These are phyloP conservation scores for Manis crassicaudata DNA, from an alignment of 2,797 vertebrate genomes.

Conservation along the genomic window DNA sequence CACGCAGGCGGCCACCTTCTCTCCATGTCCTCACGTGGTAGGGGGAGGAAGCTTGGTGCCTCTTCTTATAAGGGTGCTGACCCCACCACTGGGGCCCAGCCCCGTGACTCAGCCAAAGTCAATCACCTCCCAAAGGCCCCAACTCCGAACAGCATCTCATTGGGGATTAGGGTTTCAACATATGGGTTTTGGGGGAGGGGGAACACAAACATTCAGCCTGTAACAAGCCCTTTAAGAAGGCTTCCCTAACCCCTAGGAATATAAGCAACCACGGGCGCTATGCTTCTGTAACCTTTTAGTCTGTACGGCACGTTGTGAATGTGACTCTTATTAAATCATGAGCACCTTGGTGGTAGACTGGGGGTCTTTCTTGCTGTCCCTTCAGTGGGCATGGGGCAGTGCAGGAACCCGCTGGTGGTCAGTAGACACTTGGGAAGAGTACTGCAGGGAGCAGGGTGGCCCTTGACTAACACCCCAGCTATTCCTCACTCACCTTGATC, in stretches of 20 bases:
- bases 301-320: background rate
- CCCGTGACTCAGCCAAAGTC: background rate
- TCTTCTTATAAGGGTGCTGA: background rate
- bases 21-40: background rate
- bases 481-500: background rate
- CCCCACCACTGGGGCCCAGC: background rate
- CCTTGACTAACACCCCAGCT: background rate
- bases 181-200: too few relatives aligned
- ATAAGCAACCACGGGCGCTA: rapidly evolving
- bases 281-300: background rate
- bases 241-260: background rate
- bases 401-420: background rate
- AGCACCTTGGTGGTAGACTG: background rate
- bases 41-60: background rate
- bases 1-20: background rate
- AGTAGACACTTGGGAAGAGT: background rate
- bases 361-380: background rate
- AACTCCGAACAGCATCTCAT: background rate
- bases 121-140: background rate
- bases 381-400: background rate
- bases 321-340: background rate
- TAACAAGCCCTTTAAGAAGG: background rate
- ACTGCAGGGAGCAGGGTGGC: background rate
- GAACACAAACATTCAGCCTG: background rate
- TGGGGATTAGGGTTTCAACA: background rate